A percentile compares a stretch with the other conserved stretches of the same genome.
Conservation (phyloP, 1,140 invertebrate species). For the Gonioctena quinquepunctata region DNA sequence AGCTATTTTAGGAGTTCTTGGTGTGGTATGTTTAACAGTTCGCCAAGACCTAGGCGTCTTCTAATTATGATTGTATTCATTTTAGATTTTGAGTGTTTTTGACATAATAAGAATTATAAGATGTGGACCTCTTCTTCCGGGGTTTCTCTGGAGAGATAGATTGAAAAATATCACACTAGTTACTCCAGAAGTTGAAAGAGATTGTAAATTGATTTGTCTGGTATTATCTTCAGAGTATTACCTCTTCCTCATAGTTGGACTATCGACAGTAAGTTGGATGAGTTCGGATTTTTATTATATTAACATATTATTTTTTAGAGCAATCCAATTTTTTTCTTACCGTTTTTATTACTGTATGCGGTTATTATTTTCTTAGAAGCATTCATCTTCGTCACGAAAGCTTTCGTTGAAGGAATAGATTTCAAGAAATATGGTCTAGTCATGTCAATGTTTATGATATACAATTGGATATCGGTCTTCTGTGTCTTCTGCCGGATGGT, state of each 20-base stretch:
- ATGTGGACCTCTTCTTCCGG: constrained; percentile 42
- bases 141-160: constrained; percentile 36
- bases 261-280: constrained; percentile 36
- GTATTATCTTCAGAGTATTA: constrained; percentile 49
- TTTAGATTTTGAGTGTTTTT: constrained; percentile 44
- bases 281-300: not conserved
- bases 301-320: constrained; percentile 32
- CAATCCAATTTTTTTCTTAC: constrained; percentile 44
- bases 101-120: constrained; percentile 45
- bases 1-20: constrained; percentile 38
- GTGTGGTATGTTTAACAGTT: constrained; percentile 32
- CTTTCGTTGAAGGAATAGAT: constrained; percentile 38
- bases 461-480: constrained; percentile 45
- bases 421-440: constrained; percentile 35
- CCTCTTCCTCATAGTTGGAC: constrained; percentile 41
- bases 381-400: constrained; percentile 35
- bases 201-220: constrained; percentile 45
- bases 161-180: constrained; percentile 40
- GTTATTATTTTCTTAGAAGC: constrained; percentile 44
- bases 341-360: constrained; percentile 41
- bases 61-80: not conserved
- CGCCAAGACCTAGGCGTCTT: not conserved
- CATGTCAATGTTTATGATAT: constrained; percentile 43
- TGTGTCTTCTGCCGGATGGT: constrained; percentile 41
- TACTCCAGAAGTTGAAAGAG: constrained; percentile 41